Conservation (phyloP, 1,140 invertebrate genomes). For the Achatina immaculata region DNA sequence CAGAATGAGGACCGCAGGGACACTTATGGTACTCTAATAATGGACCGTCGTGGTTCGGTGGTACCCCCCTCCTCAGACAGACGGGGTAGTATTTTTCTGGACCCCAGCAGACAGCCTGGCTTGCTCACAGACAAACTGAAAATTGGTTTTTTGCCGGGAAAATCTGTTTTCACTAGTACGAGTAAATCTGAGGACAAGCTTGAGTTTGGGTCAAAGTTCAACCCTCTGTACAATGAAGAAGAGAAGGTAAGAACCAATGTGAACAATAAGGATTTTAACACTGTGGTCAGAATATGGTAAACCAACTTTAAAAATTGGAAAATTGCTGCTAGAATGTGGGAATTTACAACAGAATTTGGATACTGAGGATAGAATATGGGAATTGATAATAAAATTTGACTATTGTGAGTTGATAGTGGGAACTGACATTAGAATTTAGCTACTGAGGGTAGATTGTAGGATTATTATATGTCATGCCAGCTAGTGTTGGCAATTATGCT, state of each 20-base stretch:
- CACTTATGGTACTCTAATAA: neutral
- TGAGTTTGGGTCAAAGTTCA: constrained; percentile 16
- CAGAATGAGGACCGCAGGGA: neutral
- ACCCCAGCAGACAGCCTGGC: constrained; percentile 23
- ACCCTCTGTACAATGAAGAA: constrained; percentile 37
- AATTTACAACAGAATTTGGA: too few relatives aligned
- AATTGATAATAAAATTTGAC: too few relatives aligned
- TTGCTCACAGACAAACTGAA: neutral
- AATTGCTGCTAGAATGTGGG: too few relatives aligned
- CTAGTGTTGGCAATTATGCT: too few relatives aligned
- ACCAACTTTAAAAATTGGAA: neutral
- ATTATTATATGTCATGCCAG: too few relatives aligned
- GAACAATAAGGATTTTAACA: neutral
- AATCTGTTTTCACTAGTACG: neutral
- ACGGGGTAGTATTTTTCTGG: constrained; percentile 43
- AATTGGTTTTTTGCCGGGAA: neutral
- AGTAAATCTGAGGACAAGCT: neutral
- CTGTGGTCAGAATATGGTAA: neutral
- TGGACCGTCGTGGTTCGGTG: neutral
- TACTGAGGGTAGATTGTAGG: too few relatives aligned
- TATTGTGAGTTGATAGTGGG: too few relatives aligned
- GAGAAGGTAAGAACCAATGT: constrained; percentile 11
- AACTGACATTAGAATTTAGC: too few relatives aligned
- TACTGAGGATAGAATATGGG: too few relatives aligned
- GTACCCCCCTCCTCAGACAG: constrained; percentile 11